These are phyloP conservation scores for Leptinotarsa haldemani DNA, from an alignment of 2,888 invertebrate genomes.

Conservation along the genomic window DNA sequence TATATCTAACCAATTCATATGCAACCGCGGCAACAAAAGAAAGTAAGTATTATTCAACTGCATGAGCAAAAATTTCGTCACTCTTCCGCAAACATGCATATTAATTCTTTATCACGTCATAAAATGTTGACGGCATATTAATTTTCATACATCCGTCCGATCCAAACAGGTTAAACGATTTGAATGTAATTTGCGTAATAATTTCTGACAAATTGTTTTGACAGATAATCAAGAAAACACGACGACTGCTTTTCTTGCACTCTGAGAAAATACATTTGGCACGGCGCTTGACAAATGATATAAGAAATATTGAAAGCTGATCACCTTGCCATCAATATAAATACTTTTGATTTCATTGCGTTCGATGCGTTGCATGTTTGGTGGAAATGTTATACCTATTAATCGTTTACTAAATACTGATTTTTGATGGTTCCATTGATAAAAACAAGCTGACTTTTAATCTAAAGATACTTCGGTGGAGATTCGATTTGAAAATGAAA, in stretches of 20 bases:
- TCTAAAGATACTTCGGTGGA: too few relatives aligned
- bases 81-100: neutral
- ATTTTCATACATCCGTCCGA: slow-evolving; percentile 3
- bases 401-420: too few relatives aligned
- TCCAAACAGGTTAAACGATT: neutral
- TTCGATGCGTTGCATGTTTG: neutral
- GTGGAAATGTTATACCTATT: too few relatives aligned
- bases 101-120: neutral
- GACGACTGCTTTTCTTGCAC: neutral
- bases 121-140: slow-evolving; percentile 11
- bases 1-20: too few relatives aligned
- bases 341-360: neutral
- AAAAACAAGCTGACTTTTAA: too few relatives aligned
- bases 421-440: too few relatives aligned
- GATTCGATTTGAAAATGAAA: too few relatives aligned
- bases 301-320: neutral
- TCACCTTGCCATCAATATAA: neutral
- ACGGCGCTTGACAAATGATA: neutral
- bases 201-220: slow-evolving; percentile 13
- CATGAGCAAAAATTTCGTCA: neutral
- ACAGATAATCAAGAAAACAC: neutral
- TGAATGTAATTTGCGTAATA: neutral
- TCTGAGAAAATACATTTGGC: slow-evolving; percentile 2
- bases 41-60: neutral
- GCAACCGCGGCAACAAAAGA: neutral